A percentile compares a stretch with the other conserved stretches of the same genome.
Conservation (phyloP, 2,113 vertebrate genomes). For the Hippocampus barbouri region DNA sequence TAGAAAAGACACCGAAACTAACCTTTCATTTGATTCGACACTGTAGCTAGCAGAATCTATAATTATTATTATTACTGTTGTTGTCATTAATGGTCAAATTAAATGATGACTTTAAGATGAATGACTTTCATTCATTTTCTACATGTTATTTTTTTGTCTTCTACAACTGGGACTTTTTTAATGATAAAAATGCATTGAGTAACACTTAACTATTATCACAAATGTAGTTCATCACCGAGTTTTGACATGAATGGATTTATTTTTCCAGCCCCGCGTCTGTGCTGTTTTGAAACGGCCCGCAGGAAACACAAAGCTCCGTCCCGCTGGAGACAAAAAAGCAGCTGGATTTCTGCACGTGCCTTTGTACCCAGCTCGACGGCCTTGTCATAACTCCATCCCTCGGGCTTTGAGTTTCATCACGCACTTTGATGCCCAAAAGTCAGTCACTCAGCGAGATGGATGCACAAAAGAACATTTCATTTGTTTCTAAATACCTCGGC, state of each 20-base stretch:
- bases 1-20: slow-evolving; percentile 12
- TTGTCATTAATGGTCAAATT: too few species aligned
- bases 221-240: slow-evolving; percentile 34
- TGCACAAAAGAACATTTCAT: slow-evolving; percentile 77
- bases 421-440: slow-evolving; percentile 26
- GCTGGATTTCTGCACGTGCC: slow-evolving; percentile 74
- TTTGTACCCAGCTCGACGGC: slow-evolving; percentile 64
- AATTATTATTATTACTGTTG: too few species aligned
- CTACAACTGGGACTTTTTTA: too few species aligned
- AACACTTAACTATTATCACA: not conserved
- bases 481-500: slow-evolving; percentile 69
- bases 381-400: slow-evolving; percentile 73
- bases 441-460: slow-evolving; percentile 50
- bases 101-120: too few species aligned
- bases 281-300: slow-evolving; percentile 63
- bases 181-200: too few species aligned
- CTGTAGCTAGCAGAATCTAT: too few species aligned
- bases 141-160: too few species aligned
- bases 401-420: slow-evolving; percentile 45
- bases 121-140: too few species aligned
- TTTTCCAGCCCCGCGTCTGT: slow-evolving; percentile 12
- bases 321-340: slow-evolving; percentile 65
- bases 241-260: slow-evolving; percentile 48
- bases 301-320: slow-evolving; percentile 60
- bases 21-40: not conserved